A percentile compares a stretch with the other conserved stretches of the same genome.
Conservation (phyloP, 2,113 vertebrate species). For the Pelobates fuscus region DNA sequence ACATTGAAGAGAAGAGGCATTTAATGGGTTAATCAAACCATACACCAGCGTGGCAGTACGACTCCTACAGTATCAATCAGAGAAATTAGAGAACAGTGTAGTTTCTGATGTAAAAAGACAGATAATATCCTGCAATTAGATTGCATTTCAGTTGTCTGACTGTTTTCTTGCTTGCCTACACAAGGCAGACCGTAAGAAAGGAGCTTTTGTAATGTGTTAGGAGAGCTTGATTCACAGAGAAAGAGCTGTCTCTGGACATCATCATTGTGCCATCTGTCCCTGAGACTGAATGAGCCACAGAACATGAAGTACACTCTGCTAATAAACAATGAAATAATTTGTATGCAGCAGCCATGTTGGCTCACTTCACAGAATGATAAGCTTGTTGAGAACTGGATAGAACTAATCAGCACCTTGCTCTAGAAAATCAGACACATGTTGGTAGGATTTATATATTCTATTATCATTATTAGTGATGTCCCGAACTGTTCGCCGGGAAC, state of each 20-base stretch:
- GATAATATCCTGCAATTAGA: constrained; percentile 38
- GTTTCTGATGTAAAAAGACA: constrained; percentile 14
- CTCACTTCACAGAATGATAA: constrained; percentile 21
- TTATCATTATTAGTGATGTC: too few relatives aligned
- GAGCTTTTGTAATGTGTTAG: constrained; percentile 16
- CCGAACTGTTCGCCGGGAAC: too few relatives aligned
- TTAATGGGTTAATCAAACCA: too few relatives aligned
- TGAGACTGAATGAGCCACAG: constrained; percentile 8
- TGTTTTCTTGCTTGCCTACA: constrained; percentile 19
- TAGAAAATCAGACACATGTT: too few relatives aligned
- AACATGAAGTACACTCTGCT: constrained; percentile 25
- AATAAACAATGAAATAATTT: constrained; percentile 28
- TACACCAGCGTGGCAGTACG: too few relatives aligned
- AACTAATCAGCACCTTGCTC: background rate
- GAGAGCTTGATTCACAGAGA: constrained; percentile 7
- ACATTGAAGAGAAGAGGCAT: too few relatives aligned
- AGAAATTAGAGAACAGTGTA: constrained; percentile 2
- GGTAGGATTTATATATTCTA: too few relatives aligned
- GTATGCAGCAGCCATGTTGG: constrained; percentile 5
- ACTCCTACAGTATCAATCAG: constrained; percentile 44
- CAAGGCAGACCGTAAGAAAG: constrained; percentile 7
- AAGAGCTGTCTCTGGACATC: constrained; percentile 23
- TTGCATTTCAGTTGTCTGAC: constrained; percentile 32
- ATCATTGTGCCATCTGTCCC: constrained; percentile 41
- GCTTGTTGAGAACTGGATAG: background rate